These are phyloP conservation scores for Rhinatrema bivittatum DNA, from an alignment of 2,797 vertebrate species.

Conservation along the genomic window DNA sequence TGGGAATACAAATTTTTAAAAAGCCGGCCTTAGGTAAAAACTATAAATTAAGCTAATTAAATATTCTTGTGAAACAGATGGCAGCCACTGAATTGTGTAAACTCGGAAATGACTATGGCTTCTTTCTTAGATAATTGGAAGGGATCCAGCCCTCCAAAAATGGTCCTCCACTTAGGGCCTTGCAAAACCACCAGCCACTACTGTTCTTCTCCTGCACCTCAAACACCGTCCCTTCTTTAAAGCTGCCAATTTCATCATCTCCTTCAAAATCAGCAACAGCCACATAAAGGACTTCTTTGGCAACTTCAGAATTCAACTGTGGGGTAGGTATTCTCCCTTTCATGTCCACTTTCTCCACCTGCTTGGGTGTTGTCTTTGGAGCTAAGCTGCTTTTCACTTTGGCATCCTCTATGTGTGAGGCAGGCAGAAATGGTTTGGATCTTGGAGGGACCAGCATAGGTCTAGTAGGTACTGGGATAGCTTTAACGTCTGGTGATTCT, in stretches of 20 bases:
- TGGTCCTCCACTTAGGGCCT: constrained; percentile 67
- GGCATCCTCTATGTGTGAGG: constrained; percentile 45
- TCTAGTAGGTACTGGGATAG: constrained; percentile 46
- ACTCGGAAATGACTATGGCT: constrained; percentile 61
- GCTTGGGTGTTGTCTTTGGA: constrained; percentile 65
- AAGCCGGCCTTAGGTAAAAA: constrained; percentile 36
- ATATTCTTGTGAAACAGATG: constrained; percentile 42
- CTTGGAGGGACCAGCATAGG: constrained; percentile 65
- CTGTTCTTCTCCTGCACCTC: constrained; percentile 85
- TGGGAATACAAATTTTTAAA: constrained; percentile 20
- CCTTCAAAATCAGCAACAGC: constrained; percentile 93
- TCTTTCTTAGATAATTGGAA: constrained; percentile 94
- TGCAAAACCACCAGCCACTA: constrained; percentile 98
- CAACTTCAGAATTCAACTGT: constrained; percentile 2
- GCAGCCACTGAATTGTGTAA: constrained; percentile 1
- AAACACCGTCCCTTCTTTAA: constrained; percentile 90
- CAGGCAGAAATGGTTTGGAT: constrained; percentile 68
- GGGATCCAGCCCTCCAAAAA: constrained; percentile 94
- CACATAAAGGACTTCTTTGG: constrained; percentile 77
- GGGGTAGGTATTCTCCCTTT: constrained; percentile 37
- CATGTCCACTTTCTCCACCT: constrained; percentile 59
- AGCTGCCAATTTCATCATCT: constrained; percentile 82
- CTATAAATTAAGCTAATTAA: constrained; percentile 70
- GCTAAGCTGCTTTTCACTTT: constrained; percentile 59
- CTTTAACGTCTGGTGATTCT: constrained; percentile 59